These are phyloP conservation scores for Parelbella ahira DNA, from an alignment of 2,888 invertebrate species.

Conservation along the genomic window DNA sequence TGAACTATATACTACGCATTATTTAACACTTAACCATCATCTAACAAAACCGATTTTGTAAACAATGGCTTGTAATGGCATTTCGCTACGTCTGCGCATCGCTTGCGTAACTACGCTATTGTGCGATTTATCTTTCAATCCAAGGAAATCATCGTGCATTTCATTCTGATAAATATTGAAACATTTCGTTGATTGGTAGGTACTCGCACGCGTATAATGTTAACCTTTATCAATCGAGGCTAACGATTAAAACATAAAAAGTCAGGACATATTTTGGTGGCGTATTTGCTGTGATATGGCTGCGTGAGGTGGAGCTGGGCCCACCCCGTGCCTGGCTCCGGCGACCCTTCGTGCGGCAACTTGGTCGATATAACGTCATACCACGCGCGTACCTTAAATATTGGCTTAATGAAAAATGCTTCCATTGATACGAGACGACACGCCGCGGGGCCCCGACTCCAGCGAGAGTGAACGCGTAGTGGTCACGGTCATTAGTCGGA, in stretches of 20 bases:
- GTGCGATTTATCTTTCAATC: slow-evolving; percentile 48
- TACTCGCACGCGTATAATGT: not conserved
- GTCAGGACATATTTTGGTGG: slow-evolving; percentile 49
- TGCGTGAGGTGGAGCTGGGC: slow-evolving; percentile 58
- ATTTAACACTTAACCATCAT: slow-evolving; percentile 48
- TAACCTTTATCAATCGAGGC: not conserved
- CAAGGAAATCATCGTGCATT: no score
- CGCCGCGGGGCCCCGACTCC: slow-evolving; percentile 45
- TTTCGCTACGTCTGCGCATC: slow-evolving; percentile 59
- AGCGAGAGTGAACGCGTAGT: slow-evolving; percentile 58
- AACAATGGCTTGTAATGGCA: slow-evolving; percentile 69
- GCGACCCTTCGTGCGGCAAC: slow-evolving; percentile 46
- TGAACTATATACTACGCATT: slow-evolving; percentile 26
- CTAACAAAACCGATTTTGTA: slow-evolving; percentile 58
- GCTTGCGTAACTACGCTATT: slow-evolving; percentile 60
- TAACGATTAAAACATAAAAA: slow-evolving; percentile 23
- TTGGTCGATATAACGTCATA: slow-evolving; percentile 51
- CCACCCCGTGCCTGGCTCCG: slow-evolving; percentile 66
- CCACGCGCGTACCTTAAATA: slow-evolving; percentile 40
- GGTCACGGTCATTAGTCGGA: slow-evolving; percentile 58
- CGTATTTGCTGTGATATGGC: slow-evolving; percentile 44
- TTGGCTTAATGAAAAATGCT: slow-evolving; percentile 34
- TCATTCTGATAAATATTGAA: no score
- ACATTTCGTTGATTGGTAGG: no score
- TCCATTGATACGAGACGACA: slow-evolving; percentile 38